Base-by-base conservation (phyloP, 2,797 vertebrate genomes). In the Enteromius trimaculatus region DNA sequence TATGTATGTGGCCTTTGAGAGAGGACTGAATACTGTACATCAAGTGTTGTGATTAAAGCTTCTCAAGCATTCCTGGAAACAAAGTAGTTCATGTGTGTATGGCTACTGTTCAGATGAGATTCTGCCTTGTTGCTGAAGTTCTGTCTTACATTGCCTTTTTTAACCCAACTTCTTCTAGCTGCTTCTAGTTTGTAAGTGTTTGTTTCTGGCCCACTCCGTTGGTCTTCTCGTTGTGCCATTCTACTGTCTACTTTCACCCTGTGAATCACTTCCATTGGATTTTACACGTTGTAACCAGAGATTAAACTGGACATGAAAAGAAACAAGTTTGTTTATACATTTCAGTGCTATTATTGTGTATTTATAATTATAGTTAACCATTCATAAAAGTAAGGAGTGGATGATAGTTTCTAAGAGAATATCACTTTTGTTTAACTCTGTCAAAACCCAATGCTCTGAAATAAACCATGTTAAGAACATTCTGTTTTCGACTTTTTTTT, bases 261-360 rank as follows among this genome's bases (percentile, higher is more conserved):
- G 34, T 84, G 74, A 37, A 83, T 64, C 68, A 16, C 84, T 72
- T 80, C 55, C 83, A 60, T 82, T 75, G 16, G 62, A 77, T 88
- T 80, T 82, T 86, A 82, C 31, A 81, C 37, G 21, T 82, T 65
- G 62, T 77, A 65, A 65, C 58, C 86, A 86, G 82, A 89, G 80
- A 64, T 87, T 80, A 81, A 86, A 87, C 82, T 89, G 84, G 84
- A 85, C 74, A n/a, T 65, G 26, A 64, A 53, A 76, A 70, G 6
- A 49, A 47, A n/a, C 26, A 21, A 13, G 44, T 42, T n/a, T 64
- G 77, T 89, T 69, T 85, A 86, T 85, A 85, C 86, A 68, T 85
- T 77, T 90, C 86, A 88, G 89, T 92, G 90, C 87, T 88, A 90
- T 92, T 87, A 86, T 55, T 58, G 79, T 87, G 80, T 91, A 79